Base-by-base conservation (phyloP, 2,888 invertebrate species). In the Caenorhabditis sp. region DNA sequence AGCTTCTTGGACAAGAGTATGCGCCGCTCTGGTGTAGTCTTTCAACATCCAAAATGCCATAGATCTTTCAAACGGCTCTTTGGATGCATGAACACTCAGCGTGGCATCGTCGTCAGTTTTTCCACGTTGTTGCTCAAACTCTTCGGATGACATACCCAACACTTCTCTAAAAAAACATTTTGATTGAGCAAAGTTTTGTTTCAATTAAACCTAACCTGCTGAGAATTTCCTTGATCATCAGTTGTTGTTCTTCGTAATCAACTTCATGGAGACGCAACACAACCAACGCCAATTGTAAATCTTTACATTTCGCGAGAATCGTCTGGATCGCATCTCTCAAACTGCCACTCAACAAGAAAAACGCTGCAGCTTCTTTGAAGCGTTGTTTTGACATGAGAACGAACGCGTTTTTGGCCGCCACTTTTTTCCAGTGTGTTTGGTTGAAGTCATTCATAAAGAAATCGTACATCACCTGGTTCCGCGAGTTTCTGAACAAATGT, bases 31-130 rank as follows among this genome's bases (percentile, higher is more conserved):
- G 21, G 93, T 93, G 88, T 95, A 93, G 76, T 95, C 95, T 88
- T 95, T 95, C 62, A 99, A 89, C 78, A 94, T 93, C 99, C 99
- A 99, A 53, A 95, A 91, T 0, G 97, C 94, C 94, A 99, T 99
- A 4, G 97, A 97, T 2, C 99, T 92, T 21, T 97, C 90, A 89
- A 99, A 99, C 0, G 99, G 97, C 90, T 99, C 97, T 0, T 66
- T 72, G 1, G 70, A 70, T 14, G 79, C 81, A 23, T 80, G 66
- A 19, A 53, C 26, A 43, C 65, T 71, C 17, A 79, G 49, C 6
- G 64, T 54, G 4, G 66, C 49, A 27, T 81, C 79, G 19, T 82
- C 81, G 27, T 78, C 78, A 1, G 59, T 60, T 26, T 62, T 65
- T 43, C 78, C 78, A 14, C 76, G 61, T 36, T 63, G 69, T 8